A percentile compares a stretch with the other conserved stretches of the same genome.
Conservation (phyloP, 1,140 invertebrate species). For the Hylaeus anthracinus region DNA sequence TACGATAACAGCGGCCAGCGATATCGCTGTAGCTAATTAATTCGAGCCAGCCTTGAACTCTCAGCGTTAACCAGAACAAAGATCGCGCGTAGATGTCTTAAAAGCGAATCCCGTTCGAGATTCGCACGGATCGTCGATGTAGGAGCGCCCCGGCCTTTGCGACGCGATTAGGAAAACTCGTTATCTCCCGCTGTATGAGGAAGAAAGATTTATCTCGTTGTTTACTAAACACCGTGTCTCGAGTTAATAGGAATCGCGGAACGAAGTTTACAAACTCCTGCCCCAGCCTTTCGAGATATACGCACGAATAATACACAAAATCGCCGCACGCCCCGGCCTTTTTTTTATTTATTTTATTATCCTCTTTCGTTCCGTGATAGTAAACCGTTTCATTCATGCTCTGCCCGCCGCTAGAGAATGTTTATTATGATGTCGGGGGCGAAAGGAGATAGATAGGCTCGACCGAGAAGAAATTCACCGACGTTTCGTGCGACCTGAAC, state of each 20-base stretch:
- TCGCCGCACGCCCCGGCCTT: constrained; percentile 9
- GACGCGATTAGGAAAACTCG: constrained; percentile 25
- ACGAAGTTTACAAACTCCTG: constrained; percentile 71
- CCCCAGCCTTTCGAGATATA: constrained; percentile 44
- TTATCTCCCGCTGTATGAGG: constrained; percentile 42
- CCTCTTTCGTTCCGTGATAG: constrained; percentile 21
- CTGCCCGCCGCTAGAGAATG: background rate
- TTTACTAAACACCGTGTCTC: constrained; percentile 71
- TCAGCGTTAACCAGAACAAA: no score
- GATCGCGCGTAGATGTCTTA: no score
- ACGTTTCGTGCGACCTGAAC: background rate
- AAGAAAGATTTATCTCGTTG: constrained; percentile 68
- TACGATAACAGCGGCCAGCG: no score
- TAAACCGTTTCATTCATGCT: constrained; percentile 48
- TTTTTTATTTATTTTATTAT: constrained; percentile 6
- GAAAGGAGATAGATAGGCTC: no score
- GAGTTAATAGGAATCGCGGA: constrained; percentile 66
- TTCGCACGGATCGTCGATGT: background rate
- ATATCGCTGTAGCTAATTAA: no score
- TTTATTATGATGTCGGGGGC: background rate
- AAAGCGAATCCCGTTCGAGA: no score
- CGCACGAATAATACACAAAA: constrained; percentile 40
- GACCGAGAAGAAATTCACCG: no score
- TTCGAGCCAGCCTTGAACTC: no score
- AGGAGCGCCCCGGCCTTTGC: background rate